Evolutionary conservation across 2,113 vertebrate genomes (phyloP).

Genomic region (Vulpes vulpes): DNA sequence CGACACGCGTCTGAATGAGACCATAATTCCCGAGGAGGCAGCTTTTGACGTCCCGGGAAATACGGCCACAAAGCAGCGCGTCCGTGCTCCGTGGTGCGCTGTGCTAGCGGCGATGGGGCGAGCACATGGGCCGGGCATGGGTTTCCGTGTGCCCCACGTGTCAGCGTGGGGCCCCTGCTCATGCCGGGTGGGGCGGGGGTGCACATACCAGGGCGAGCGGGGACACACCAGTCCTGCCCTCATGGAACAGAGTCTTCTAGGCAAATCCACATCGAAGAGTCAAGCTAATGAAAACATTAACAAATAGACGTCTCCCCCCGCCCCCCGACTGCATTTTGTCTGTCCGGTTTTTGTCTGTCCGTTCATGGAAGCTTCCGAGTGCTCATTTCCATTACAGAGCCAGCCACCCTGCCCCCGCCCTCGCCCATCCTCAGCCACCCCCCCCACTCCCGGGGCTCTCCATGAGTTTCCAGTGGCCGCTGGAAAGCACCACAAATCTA

Average conservation of each 20-base stretch:
- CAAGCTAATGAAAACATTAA: not conserved
- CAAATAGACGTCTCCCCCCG: accelerated
- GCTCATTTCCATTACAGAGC: not conserved
- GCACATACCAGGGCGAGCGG: too few relatives aligned
- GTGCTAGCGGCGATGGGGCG: accelerated
- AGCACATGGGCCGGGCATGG: accelerated
- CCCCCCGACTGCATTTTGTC: not conserved
- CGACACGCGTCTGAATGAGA: not conserved
- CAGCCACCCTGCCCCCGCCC: accelerated
- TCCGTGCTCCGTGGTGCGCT: accelerated
- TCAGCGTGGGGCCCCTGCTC: not conserved
- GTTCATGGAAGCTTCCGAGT: not conserved
- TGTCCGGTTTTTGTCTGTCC: not conserved
- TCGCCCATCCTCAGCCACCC: not conserved
- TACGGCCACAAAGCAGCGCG: accelerated
- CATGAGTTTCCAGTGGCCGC: not conserved
- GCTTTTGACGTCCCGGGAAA: not conserved
- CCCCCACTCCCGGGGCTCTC: not conserved
- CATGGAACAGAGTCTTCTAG: not conserved
- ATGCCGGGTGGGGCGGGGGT: too few relatives aligned
- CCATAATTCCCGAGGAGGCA: too few relatives aligned
- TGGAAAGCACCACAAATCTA: not conserved
- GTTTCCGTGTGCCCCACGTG: accelerated
- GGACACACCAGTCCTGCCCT: not conserved
- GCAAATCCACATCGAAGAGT: accelerated